These are phyloP conservation scores for Helobdella robusta DNA, from an alignment of 2,888 invertebrate genomes.

Conservation along the genomic window DNA sequence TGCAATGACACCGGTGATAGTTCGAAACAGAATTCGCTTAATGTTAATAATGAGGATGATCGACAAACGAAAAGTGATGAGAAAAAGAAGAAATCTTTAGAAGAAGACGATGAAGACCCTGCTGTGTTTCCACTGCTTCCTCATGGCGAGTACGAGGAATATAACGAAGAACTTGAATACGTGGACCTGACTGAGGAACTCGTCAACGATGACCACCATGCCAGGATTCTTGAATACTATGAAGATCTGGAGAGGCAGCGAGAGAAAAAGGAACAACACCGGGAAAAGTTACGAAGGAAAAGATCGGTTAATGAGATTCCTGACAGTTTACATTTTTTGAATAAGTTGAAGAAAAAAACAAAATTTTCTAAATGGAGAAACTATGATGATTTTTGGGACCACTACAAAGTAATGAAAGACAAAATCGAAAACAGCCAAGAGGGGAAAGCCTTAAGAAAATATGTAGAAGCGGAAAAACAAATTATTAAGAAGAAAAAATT, in stretches of 20 bases:
- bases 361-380: not conserved
- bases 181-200: slow-evolving; percentile 1
- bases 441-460: not conserved
- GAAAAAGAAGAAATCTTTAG: too few species aligned
- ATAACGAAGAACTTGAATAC: not conserved
- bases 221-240: not conserved
- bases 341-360: not conserved
- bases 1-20: too few species aligned
- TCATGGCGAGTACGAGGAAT: too few species aligned
- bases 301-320: not conserved
- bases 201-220: slow-evolving; percentile 9
- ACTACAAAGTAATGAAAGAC: slow-evolving; percentile 1
- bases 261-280: too few species aligned
- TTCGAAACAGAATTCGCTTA: too few species aligned
- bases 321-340: not conserved
- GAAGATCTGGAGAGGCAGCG: not conserved
- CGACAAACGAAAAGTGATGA: too few species aligned
- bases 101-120: too few species aligned
- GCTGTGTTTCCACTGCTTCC: too few species aligned
- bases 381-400: slow-evolving; percentile 14
- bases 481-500: not conserved
- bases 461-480: not conserved
- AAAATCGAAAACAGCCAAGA: not conserved
- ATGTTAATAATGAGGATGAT: too few species aligned
- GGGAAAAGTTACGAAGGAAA: not conserved